Evolutionary conservation across 1,140 invertebrate species (phyloP), one percentile per base, ranked within the genome.

Genomic region (Helicoverpa zea): DNA sequence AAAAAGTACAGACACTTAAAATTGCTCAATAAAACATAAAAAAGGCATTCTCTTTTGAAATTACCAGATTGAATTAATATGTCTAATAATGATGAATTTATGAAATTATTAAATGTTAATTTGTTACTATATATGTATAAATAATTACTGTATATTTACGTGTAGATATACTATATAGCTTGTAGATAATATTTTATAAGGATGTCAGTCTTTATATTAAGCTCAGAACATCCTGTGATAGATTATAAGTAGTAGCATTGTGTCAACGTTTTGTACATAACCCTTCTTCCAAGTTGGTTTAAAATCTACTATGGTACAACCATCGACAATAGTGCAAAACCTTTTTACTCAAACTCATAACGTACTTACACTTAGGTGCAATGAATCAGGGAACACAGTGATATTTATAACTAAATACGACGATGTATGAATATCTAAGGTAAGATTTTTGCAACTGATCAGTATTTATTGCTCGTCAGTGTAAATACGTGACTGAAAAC

Each of bases 211-310:
- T 76, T 63, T 63, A 76, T 81, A 80, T 78, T 87, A 84, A 86
- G 89, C 88, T 91, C 87, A 91, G 85, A 89, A 88, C 86, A 87
- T 87, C 85, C 89, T 92, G 91, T 92, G 91, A 92, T 92, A 92
- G 83, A 52, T 63, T 82, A 52, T 84, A 84, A 72, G 58, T 56
- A 70, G 30, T 49, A 61, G 68, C 68, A 68, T 49, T 68, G 43
- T 68, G 64, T 49, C 16, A 68, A 68, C 35, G 18, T 12, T 61
- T 4, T 29, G 58, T 18, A 29, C 11, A 59, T 13, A 23, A 59
- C 7, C 58, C 58, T 29, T 59, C 11, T 29, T 12, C 35, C 16
- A 11, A 47, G 35, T 11, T 16, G 9, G 30, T 12, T 43, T 9
- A 43, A 43, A 49, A 66, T 11, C 18, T 9, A 16, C 13, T 61